Evolutionary conservation across 2,888 invertebrate genomes (phyloP).

Genomic region (Seira sanloemensis): DNA sequence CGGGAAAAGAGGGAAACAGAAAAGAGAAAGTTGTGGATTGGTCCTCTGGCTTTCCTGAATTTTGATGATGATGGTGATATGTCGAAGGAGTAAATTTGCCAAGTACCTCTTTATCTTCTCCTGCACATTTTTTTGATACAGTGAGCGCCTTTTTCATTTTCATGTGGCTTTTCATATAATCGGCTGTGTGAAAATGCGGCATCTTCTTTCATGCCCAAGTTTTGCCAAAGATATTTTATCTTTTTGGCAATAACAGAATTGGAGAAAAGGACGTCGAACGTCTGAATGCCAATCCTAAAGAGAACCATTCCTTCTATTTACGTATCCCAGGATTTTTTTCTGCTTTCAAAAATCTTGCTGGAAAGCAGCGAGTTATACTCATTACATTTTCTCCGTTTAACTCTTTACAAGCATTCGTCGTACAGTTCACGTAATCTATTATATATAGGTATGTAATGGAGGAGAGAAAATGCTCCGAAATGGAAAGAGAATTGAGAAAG

Average conservation of each 20-base stretch:
- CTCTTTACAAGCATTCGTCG: too few relatives aligned
- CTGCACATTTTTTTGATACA: conserved; percentile 19
- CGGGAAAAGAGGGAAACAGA: not conserved
- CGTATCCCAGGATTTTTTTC: too few relatives aligned
- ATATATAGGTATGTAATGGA: too few relatives aligned
- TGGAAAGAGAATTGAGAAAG: conserved; percentile 20
- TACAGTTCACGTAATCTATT: not conserved
- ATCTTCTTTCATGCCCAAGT: too few relatives aligned
- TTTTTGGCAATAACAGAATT: not conserved
- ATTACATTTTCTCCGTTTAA: too few relatives aligned
- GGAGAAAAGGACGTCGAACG: not conserved
- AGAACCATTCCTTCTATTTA: too few relatives aligned
- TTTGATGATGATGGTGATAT: conserved; percentile 61
- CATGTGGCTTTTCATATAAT: conserved; percentile 13
- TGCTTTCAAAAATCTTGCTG: too few relatives aligned
- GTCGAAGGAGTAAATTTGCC: conserved; percentile 64
- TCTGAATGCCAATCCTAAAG: not conserved
- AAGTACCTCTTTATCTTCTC: conserved; percentile 56
- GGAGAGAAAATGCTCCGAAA: not conserved
- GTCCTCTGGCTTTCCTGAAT: conserved; percentile 55
- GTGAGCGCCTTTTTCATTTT: conserved; percentile 23
- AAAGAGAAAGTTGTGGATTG: conserved; percentile 48
- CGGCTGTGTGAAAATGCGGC: not conserved
- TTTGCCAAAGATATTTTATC: not conserved
- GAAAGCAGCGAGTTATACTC: too few relatives aligned